phyloP scores from a whole-genome alignment of 2,888 invertebrate species.

The Lasioglossum zephyrum region DNA sequence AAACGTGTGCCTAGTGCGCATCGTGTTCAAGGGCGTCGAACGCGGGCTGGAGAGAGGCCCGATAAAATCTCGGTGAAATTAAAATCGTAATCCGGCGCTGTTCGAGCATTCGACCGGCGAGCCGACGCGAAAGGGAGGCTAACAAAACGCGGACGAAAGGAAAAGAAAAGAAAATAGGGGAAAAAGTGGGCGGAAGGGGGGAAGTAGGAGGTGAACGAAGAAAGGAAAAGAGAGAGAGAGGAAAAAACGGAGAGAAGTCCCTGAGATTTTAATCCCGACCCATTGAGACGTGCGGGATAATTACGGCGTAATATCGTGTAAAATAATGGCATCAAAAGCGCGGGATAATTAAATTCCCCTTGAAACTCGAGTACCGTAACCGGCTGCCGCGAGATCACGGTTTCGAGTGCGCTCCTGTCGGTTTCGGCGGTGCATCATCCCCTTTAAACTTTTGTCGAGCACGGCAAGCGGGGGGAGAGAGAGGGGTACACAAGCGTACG shows the following conservation, averaged over 20 bases:
- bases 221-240: background rate
- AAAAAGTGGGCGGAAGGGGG: background rate
- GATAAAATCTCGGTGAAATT: conserved; percentile 57
- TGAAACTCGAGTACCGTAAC: conserved; percentile 47
- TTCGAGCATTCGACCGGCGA: conserved; percentile 4
- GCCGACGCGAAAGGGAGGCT: background rate
- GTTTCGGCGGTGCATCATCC: conserved; percentile 52
- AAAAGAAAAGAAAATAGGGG: background rate
- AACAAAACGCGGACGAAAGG: background rate
- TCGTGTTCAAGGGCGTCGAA: conserved; percentile 53
- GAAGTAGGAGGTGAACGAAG: background rate
- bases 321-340: conserved; percentile 75
- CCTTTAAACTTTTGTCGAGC: conserved; percentile 55
- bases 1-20: background rate
- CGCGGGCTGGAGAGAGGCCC: conserved; percentile 18
- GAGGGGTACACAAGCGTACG: background rate
- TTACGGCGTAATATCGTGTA: conserved; percentile 69
- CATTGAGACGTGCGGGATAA: conserved; percentile 70
- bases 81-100: conserved; percentile 53
- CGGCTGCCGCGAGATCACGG: conserved; percentile 38
- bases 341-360: conserved; percentile 76
- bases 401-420: conserved; percentile 47
- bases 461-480: background rate
- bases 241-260: conserved; percentile 21
- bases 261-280: conserved; percentile 67